These are phyloP conservation scores for Diachasmimorpha longicaudata DNA, from an alignment of 1,140 invertebrate species.

Conservation along the genomic window DNA sequence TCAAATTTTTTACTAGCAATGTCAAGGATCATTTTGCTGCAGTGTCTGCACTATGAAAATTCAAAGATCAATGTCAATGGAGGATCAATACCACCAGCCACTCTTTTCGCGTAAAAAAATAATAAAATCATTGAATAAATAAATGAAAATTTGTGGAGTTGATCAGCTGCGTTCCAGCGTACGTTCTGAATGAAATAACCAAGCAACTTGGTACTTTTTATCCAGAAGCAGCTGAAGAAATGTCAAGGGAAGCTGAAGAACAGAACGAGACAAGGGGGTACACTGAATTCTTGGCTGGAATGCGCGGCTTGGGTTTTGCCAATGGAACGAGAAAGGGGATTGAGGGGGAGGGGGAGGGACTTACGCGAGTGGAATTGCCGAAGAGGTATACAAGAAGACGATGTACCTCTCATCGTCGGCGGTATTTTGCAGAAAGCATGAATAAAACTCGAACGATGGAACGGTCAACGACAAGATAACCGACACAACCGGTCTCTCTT, in stretches of 20 bases:
- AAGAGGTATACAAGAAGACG: slow-evolving; percentile 7
- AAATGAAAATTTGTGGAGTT: not conserved
- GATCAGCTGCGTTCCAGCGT: not conserved
- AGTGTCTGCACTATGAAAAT: no score
- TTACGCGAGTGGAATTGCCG: slow-evolving; percentile 5
- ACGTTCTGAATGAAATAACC: not conserved
- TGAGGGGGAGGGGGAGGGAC: not conserved
- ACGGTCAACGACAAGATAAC: slow-evolving; percentile 31
- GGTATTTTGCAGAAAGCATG: slow-evolving; percentile 34
- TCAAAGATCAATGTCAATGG: no score
- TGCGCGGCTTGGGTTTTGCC: not conserved
- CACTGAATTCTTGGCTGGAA: not conserved
- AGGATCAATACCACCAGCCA: no score
- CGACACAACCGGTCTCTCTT: slow-evolving; percentile 32
- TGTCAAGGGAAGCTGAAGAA: slow-evolving; percentile 10
- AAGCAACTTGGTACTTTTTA: not conserved
- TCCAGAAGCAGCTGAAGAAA: slow-evolving; percentile 6
- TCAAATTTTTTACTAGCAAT: no score
- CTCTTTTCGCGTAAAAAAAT: not conserved
- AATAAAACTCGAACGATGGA: slow-evolving; percentile 35
- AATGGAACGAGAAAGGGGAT: not conserved
- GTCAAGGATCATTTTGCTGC: no score
- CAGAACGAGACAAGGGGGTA: not conserved
- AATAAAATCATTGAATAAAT: not conserved
- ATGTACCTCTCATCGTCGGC: slow-evolving; percentile 8